phyloP scores from a whole-genome alignment of 37 sponge, comb jelly and placozoan species.

The Corticium candelabrum region DNA sequence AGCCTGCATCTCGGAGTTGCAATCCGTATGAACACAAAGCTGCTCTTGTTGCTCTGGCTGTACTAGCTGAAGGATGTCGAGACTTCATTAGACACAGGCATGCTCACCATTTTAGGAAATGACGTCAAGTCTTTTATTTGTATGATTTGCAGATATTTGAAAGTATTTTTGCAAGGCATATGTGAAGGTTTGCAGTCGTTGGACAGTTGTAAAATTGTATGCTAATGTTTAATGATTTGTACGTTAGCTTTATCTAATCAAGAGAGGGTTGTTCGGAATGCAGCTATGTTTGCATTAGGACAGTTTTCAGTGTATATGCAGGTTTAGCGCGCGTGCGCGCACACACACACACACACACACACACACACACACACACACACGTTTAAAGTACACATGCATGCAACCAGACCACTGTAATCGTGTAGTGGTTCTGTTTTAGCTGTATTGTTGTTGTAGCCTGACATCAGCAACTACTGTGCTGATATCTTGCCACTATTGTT shows the following conservation, averaged over 20 bases:
- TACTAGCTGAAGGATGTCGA: conserved; percentile 79
- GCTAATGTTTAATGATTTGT: too few relatives aligned
- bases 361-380: too few relatives aligned
- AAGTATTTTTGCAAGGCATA: background rate
- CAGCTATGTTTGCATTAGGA: conserved; percentile 89
- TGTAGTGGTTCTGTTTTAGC: too few relatives aligned
- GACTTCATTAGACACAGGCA: conserved; percentile 45
- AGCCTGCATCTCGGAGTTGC: conserved; percentile 35
- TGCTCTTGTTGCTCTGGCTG: conserved; percentile 69
- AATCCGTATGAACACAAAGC: conserved; percentile 47
- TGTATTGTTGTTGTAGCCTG: too few relatives aligned
- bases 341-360: too few relatives aligned
- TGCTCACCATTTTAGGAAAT: background rate
- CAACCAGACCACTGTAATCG: too few relatives aligned
- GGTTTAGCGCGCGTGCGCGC: too few relatives aligned
- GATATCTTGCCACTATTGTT: background rate
- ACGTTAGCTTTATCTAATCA: too few relatives aligned
- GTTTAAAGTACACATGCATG: too few relatives aligned
- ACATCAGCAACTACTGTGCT: background rate
- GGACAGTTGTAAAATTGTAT: too few relatives aligned
- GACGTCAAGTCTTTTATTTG: background rate
- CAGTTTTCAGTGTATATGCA: conserved; percentile 92
- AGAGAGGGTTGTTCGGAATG: conserved; percentile 68
- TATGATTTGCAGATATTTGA: background rate
- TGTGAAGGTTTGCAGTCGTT: too few relatives aligned